Evolutionary conservation across 2,888 invertebrate species (phyloP).

Genomic region (Acheta domesticus): DNA sequence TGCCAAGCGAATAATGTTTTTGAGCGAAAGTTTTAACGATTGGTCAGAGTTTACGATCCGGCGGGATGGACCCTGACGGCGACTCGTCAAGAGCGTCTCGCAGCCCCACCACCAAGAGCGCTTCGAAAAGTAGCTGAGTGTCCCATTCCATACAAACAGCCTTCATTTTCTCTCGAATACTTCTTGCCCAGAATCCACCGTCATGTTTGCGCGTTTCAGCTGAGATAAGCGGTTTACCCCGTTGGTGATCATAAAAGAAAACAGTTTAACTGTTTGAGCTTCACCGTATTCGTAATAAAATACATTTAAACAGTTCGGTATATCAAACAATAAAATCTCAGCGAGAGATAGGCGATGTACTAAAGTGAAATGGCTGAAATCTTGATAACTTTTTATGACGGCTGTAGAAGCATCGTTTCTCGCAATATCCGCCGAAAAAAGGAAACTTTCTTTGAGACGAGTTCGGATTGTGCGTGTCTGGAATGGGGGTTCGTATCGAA

Average conservation of each 20-base stretch:
- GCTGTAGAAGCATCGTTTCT: neutral
- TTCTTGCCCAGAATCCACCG: neutral
- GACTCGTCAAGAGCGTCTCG: too few relatives aligned
- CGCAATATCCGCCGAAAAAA: neutral
- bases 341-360: neutral
- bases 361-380: slow-evolving; percentile 18
- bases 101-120: too few relatives aligned
- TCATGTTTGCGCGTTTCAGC: neutral
- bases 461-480: too few relatives aligned
- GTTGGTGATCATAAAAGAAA: neutral
- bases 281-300: neutral
- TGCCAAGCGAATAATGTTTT: too few relatives aligned
- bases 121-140: too few relatives aligned
- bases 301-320: neutral
- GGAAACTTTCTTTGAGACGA: neutral
- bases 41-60: too few relatives aligned
- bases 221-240: neutral
- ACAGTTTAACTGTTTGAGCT: neutral
- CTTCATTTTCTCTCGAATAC: too few relatives aligned
- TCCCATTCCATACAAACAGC: too few relatives aligned
- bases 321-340: neutral
- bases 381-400: slow-evolving; percentile 9
- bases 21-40: too few relatives aligned
- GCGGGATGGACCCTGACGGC: too few relatives aligned
- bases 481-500: too few relatives aligned